A percentile compares a stretch with the other conserved stretches of the same genome.
Evolutionary conservation across 2,888 invertebrate species (phyloP).

Genomic region (Drosophila longiperda): DNA sequence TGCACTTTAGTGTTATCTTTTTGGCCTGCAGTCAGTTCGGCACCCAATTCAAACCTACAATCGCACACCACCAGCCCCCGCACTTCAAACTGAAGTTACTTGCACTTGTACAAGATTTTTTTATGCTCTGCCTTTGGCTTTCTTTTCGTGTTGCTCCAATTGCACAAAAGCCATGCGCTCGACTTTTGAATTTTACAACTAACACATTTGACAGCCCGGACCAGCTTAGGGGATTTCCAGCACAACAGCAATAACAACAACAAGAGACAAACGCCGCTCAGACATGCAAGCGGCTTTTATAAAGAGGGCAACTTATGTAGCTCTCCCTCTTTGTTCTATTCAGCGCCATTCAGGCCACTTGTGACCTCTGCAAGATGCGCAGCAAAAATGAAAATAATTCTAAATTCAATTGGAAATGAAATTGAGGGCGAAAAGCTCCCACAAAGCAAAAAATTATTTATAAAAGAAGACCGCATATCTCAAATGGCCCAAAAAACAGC

Average conservation of each 20-base stretch:
- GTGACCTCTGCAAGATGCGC: constrained; percentile 74
- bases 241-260: constrained; percentile 19
- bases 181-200: constrained; percentile 82
- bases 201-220: constrained; percentile 61
- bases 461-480: constrained; percentile 45
- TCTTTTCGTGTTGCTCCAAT: constrained; percentile 71
- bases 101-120: constrained; percentile 69
- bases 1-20: constrained; percentile 82
- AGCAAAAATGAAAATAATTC: constrained; percentile 81
- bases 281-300: constrained; percentile 73
- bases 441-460: constrained; percentile 24
- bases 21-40: constrained; percentile 68
- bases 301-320: constrained; percentile 10
- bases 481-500: constrained; percentile 57
- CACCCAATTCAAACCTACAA: constrained; percentile 49
- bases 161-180: constrained; percentile 77
- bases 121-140: constrained; percentile 35
- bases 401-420: constrained; percentile 82
- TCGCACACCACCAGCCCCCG: neutral
- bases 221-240: constrained; percentile 48
- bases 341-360: constrained; percentile 73
- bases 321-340: constrained; percentile 1
- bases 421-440: constrained; percentile 72
- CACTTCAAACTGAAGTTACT: constrained; percentile 51
- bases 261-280: constrained; percentile 73